phyloP scores from a whole-genome alignment of 2,888 invertebrate genomes.

The Watsonalla cultraria region DNA sequence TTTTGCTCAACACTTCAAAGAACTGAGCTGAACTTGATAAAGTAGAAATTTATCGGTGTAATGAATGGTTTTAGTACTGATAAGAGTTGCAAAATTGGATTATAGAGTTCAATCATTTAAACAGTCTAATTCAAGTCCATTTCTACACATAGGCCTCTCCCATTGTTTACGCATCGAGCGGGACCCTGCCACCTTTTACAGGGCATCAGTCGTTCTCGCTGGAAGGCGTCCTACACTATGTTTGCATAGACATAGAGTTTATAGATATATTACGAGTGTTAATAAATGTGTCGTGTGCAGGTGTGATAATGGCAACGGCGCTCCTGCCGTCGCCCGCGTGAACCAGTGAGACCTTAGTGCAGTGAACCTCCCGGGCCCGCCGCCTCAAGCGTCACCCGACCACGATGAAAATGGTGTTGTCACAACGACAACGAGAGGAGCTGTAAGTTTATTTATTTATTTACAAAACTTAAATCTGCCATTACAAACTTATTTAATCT shows the following conservation, averaged over 20 bases:
- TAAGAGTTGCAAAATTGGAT: too few relatives aligned
- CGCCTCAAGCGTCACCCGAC: constrained; percentile 67
- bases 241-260: too few relatives aligned
- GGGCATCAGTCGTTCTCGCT: too few relatives aligned
- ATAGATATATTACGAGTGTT: too few relatives aligned
- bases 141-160: too few relatives aligned
- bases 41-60: not conserved
- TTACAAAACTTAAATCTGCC: too few relatives aligned
- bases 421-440: constrained; percentile 99
- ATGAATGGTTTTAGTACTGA: not conserved
- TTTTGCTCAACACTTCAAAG: not conserved
- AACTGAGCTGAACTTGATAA: not conserved
- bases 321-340: constrained; percentile 67
- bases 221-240: too few relatives aligned
- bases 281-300: constrained; percentile 33
- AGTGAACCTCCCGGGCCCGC: constrained; percentile 61
- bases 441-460: constrained; percentile 88
- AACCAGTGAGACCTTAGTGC: constrained; percentile 65
- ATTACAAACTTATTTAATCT: too few relatives aligned
- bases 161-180: too few relatives aligned
- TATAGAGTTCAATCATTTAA: too few relatives aligned
- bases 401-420: constrained; percentile 99
- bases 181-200: too few relatives aligned
- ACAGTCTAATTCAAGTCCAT: too few relatives aligned
- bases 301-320: constrained; percentile 76